Conservation (phyloP, 1,140 invertebrate genomes). For the Drosophila murphyi region DNA sequence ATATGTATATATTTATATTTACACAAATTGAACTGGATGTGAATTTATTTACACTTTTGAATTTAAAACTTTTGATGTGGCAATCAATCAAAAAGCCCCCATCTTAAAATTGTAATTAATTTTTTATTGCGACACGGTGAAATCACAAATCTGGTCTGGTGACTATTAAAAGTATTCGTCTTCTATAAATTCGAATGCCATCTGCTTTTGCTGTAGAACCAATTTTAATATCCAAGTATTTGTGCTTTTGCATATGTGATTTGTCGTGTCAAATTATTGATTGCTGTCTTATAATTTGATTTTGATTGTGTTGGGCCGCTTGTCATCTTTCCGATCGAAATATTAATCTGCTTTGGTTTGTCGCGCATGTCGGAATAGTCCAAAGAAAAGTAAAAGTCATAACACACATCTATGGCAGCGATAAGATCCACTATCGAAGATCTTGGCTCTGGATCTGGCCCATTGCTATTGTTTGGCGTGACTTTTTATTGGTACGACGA, state of each 20-base stretch:
- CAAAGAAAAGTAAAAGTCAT: conserved; percentile 82
- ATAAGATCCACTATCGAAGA: conserved; percentile 47
- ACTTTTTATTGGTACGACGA: conserved; percentile 64
- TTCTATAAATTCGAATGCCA: too few relatives aligned
- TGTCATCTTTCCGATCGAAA: conserved; percentile 65
- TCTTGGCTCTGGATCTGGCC: conserved; percentile 35
- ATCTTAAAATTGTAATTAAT: too few relatives aligned
- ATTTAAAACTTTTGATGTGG: too few relatives aligned
- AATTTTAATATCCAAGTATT: too few relatives aligned
- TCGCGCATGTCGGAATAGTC: conserved; percentile 50
- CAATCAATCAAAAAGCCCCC: too few relatives aligned
- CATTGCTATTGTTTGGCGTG: conserved; percentile 58
- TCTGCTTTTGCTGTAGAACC: too few relatives aligned
- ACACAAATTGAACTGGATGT: too few relatives aligned
- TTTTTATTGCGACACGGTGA: too few relatives aligned
- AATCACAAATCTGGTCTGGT: too few relatives aligned
- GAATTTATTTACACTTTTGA: too few relatives aligned
- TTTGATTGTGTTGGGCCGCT: conserved; percentile 61
- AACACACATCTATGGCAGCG: conserved; percentile 59
- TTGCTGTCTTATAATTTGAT: conserved; percentile 79
- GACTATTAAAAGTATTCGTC: too few relatives aligned
- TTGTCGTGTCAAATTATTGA: conserved; percentile 74
- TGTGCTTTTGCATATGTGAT: conserved; percentile 2
- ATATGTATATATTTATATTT: too few relatives aligned
- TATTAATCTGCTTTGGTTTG: conserved; percentile 73